Evolutionary conservation across 2,888 invertebrate genomes (phyloP), one percentile per base, ranked within the genome.

Genomic region (Drosophila austrosaltans): DNA sequence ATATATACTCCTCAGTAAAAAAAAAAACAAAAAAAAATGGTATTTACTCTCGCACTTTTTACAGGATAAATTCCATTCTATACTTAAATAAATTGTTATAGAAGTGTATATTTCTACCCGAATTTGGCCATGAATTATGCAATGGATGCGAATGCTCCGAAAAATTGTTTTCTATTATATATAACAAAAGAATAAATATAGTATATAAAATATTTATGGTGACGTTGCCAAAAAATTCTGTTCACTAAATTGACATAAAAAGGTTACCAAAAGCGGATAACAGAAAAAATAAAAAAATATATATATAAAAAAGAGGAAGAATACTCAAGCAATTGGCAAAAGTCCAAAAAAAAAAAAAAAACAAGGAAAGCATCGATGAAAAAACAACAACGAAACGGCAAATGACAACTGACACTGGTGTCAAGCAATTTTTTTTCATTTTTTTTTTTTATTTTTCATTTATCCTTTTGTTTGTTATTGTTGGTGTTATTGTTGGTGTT

Each of bases 321-420:
- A 65, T 61, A 65, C 53, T 57, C 72, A 57, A 71, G 65, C 72
- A 69, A 72, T 79, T 81, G 82, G 79, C 84, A 71, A 44, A 63
- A 77, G 59, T 56, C 79, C 81, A 79, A 77, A 72, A 48, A 53
- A 63, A 79, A 77, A 72, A 48, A 53, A 63, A 58, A 66, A 72
- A 71, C 2, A 12, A 48, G 28, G 44, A 44, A 44, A 53, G 53
- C 25, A 28, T 6, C 53, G 28, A 20, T 48, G 56, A 36, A 36
- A 57, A 57, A 48, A 25, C 48, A 48, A 48, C 10, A 48, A 2
- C 8, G 20, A 8, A 48, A 48, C 44, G 44, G 75, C 61, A 81
- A 81, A 70, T 77, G 75, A 61, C 79, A 77, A 69, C 69, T 67
- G 74, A 81, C 77, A 83, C 72, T 77, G 59, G 82, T 84, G 71